Conservation (phyloP, 2,113 vertebrate genomes). For the Phalacrocorax pelagicus region DNA sequence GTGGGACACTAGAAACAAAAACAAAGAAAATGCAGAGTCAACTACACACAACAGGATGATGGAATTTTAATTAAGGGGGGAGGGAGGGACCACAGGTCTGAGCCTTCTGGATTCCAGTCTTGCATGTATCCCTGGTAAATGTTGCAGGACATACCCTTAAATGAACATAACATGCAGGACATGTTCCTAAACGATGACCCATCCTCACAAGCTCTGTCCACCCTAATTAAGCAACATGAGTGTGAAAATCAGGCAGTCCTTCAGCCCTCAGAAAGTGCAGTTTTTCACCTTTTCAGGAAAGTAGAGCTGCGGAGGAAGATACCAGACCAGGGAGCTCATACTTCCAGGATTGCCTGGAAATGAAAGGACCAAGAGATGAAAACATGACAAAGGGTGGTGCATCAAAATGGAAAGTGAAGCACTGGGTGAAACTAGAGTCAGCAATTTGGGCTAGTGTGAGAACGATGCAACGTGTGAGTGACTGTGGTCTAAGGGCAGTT, state of each 20-base stretch:
- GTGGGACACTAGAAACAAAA: neutral
- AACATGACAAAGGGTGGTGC: neutral
- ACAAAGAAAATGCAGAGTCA: neutral
- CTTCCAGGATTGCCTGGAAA: neutral
- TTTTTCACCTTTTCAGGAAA: neutral
- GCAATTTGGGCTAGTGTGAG: neutral
- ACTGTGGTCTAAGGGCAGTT: neutral
- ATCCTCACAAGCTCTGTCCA: neutral
- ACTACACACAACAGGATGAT: neutral
- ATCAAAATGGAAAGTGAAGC: neutral
- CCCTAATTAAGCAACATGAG: neutral
- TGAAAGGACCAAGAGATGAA: neutral
- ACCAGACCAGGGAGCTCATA: neutral
- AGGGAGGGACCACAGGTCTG: neutral
- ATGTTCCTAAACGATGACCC: neutral
- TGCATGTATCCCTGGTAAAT: neutral
- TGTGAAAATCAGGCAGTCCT: neutral
- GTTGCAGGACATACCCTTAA: neutral
- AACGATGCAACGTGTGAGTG: neutral
- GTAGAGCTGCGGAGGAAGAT: neutral
- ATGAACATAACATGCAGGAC: neutral
- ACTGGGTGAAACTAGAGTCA: neutral
- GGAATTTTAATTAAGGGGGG: neutral
- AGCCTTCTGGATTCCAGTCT: neutral
- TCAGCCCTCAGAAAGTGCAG: neutral